Conservation (phyloP, 2,797 vertebrate genomes). For the Parambassis ranga region DNA sequence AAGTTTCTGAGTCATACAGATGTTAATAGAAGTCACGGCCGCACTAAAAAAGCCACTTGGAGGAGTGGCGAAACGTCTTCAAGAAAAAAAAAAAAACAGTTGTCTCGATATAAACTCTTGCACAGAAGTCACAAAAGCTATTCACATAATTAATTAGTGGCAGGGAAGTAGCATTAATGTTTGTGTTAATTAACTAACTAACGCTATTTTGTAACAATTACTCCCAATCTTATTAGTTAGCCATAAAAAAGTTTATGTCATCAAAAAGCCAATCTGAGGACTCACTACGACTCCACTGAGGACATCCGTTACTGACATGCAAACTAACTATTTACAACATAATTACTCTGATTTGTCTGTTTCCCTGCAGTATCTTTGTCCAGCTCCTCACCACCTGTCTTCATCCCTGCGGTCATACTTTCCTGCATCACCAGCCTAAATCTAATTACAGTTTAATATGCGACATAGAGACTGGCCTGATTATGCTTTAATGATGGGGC, state of each 20-base stretch:
- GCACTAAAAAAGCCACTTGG: too few relatives aligned
- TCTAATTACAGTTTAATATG: slow-evolving; percentile 66
- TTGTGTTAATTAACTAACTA: too few relatives aligned
- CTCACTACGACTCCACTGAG: too few relatives aligned
- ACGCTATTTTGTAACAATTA: too few relatives aligned
- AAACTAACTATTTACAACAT: slow-evolving; percentile 1
- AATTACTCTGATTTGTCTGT: slow-evolving; percentile 1
- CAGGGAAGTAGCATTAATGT: background rate
- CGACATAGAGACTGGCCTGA: slow-evolving; percentile 53
- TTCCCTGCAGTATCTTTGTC: slow-evolving; percentile 8
- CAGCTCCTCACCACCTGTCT: slow-evolving; percentile 25
- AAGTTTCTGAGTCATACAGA: slow-evolving; percentile 10
- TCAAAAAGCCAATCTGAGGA: too few relatives aligned
- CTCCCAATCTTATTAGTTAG: too few relatives aligned
- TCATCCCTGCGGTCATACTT: slow-evolving; percentile 11
- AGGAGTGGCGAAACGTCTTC: too few relatives aligned
- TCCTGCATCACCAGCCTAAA: slow-evolving; percentile 30
- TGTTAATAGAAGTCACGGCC: slow-evolving; percentile 13
- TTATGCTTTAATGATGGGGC: slow-evolving; percentile 61
- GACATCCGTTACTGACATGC: too few relatives aligned
- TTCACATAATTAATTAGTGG: background rate
- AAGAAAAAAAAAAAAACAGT: too few relatives aligned
- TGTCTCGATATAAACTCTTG: too few relatives aligned
- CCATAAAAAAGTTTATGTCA: too few relatives aligned
- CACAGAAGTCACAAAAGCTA: slow-evolving; percentile 16